A percentile compares a stretch with the other conserved stretches of the same genome.
These are phyloP conservation scores for Vicugna pacos DNA, from an alignment of 2,113 vertebrate genomes.

Conservation along the genomic window DNA sequence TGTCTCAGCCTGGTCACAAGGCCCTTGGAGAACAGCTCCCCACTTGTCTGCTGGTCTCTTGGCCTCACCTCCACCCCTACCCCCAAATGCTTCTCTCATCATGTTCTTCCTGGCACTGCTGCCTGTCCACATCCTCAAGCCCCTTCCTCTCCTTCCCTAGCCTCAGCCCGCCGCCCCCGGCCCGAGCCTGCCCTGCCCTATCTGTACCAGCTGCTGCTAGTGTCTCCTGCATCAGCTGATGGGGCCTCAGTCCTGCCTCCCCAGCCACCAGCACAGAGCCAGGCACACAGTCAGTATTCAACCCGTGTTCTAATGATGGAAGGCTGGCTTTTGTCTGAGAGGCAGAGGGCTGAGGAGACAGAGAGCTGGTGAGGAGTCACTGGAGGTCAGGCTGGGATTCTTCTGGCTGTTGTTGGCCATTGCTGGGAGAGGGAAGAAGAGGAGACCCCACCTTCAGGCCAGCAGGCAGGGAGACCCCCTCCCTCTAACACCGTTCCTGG, in stretches of 20 bases:
- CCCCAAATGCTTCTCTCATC: accelerated
- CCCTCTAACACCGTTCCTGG: not conserved
- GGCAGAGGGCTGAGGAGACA: not conserved
- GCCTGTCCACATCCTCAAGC: not conserved
- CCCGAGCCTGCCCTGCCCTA: too few relatives aligned
- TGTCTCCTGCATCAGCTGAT: not conserved
- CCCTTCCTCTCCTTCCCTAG: not conserved
- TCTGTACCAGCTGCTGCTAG: accelerated
- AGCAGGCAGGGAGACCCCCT: not conserved
- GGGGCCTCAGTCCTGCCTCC: not conserved
- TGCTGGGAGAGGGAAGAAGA: not conserved
- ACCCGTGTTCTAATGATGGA: accelerated
- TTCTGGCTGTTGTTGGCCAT: not conserved
- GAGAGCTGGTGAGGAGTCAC: not conserved
- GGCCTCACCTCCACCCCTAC: too few relatives aligned
- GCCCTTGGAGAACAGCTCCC: not conserved
- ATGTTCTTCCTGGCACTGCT: not conserved
- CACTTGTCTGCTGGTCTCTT: not conserved
- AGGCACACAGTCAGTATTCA: not conserved
- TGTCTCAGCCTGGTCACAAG: not conserved
- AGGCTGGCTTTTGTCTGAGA: not conserved
- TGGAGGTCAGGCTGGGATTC: not conserved
- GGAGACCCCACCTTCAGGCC: not conserved
- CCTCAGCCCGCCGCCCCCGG: not conserved
- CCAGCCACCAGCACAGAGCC: not conserved